These are phyloP conservation scores for Microtus californicus DNA, from an alignment of 2,797 vertebrate genomes.

Conservation along the genomic window DNA sequence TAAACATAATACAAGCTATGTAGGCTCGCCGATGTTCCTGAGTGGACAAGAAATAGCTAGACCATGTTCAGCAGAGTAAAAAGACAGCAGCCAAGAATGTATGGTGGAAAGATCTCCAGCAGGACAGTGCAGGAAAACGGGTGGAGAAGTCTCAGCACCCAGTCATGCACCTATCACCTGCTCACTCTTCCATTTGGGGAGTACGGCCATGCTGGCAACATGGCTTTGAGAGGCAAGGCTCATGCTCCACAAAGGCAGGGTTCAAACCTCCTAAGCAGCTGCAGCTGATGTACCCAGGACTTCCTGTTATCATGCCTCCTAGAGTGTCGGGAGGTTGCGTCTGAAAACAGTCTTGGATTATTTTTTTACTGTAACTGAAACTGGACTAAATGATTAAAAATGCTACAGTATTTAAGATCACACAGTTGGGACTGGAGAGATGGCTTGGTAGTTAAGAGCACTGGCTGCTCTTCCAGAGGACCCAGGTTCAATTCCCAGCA, in stretches of 20 bases:
- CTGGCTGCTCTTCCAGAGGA: not conserved
- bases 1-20: slow-evolving; percentile 54
- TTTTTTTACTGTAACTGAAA: not conserved
- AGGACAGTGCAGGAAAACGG: not conserved
- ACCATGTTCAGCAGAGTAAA: slow-evolving; percentile 38
- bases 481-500: not conserved
- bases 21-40: slow-evolving; percentile 18
- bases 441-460: not conserved
- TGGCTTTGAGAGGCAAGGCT: not conserved
- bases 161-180: not conserved
- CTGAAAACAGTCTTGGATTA: not conserved
- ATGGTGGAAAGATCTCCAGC: not conserved
- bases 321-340: not conserved
- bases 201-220: not conserved
- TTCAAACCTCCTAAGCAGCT: not conserved
- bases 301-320: not conserved
- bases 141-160: not conserved
- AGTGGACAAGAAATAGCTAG: slow-evolving; percentile 45
- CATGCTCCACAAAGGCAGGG: not conserved
- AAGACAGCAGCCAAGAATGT: slow-evolving; percentile 15
- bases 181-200: not conserved
- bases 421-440: not conserved
- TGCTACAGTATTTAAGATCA: not conserved
- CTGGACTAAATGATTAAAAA: not conserved
- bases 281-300: not conserved